A percentile compares a stretch with the other conserved stretches of the same genome.
Evolutionary conservation across 53 echinoderm and acorn worm species (phyloP).

Genomic region (Actinopyga echinites): DNA sequence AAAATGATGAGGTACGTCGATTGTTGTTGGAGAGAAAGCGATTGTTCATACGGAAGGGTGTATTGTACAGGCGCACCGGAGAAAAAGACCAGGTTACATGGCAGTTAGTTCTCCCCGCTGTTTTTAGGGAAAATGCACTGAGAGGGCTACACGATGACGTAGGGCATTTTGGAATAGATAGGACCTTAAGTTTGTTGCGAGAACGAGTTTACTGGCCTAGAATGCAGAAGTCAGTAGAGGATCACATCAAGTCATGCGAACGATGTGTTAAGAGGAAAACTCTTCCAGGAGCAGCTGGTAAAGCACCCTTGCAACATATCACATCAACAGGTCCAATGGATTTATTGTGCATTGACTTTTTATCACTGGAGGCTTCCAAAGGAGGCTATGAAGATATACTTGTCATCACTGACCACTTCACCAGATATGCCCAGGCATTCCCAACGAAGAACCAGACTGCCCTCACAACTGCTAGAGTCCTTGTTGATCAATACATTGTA

Average conservation of each 20-base stretch:
- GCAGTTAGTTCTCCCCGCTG: conserved; percentile 41
- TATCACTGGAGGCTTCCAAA: conserved; percentile 43
- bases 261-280: conserved; percentile 28
- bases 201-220: conserved; percentile 42
- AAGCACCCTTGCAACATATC: conserved; percentile 32
- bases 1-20: not conserved
- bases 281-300: not conserved
- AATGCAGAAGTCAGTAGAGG: conserved; percentile 8
- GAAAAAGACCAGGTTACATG: not conserved
- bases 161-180: conserved; percentile 55
- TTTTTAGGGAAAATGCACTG: conserved; percentile 6
- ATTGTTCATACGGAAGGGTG: not conserved
- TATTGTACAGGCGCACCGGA: not conserved
- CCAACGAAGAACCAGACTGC: conserved; percentile 64
- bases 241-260: conserved; percentile 23
- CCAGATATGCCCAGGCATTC: conserved; percentile 39
- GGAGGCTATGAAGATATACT: conserved; percentile 55
- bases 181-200: conserved; percentile 23
- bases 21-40: conserved; percentile 36
- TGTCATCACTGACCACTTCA: conserved; percentile 67
- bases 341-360: conserved; percentile 39
- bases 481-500: conserved; percentile 52
- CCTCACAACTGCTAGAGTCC: conserved; percentile 42
- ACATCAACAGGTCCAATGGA: conserved; percentile 41
- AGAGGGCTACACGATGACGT: conserved; percentile 48